Base-by-base conservation (phyloP, 2,113 vertebrate species). In the Semnornis frantzii region DNA sequence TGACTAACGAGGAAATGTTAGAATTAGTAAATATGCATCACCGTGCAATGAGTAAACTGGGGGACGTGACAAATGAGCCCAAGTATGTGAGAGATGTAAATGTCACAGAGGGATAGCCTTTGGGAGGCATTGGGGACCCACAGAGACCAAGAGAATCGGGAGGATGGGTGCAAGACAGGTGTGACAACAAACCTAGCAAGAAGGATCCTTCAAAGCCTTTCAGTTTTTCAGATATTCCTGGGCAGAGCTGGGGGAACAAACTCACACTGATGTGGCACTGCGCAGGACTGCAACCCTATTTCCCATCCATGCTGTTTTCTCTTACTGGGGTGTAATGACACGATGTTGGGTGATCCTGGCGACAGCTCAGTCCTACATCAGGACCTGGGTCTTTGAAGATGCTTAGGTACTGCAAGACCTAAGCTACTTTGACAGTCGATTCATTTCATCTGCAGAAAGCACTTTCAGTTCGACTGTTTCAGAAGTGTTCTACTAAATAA, bases 1-100 rank as follows among this genome's bases (percentile, higher is more conserved):
- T 93, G 95, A 93, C 94, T 94, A 97, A 97, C 72, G 39, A 97
- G 96, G 82, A 97, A 94, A 95, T 75, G 79, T 94, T 97, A 94
- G 94, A 95, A 97, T 95, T 90, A 92, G 96, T 94, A 95, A 95
- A 96, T 95, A 94, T 85, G 91, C 92, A 96, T 89, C 95, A 82
- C 89, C 31, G 25, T 92, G 92, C 92, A 85, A 77, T 57, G 87
- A 82, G 92, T 87, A 95, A 95, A 96, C 21, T 0, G 4, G 68
- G 64, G 72, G 57, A 96, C 4, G 69, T 91, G 93, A 89, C 95
- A 92, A 95, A 96, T 54, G 89, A 94, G 82, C 54, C 70, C 44
- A 54, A 87, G 28, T 34, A 69, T 70, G 52, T 60, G 79, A 81
- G 72, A 60, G 85, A 86, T 75, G 88, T 80, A 84, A 94, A 77